Conservation (phyloP, 1,140 invertebrate genomes). For the Portunus trituberculatus region DNA sequence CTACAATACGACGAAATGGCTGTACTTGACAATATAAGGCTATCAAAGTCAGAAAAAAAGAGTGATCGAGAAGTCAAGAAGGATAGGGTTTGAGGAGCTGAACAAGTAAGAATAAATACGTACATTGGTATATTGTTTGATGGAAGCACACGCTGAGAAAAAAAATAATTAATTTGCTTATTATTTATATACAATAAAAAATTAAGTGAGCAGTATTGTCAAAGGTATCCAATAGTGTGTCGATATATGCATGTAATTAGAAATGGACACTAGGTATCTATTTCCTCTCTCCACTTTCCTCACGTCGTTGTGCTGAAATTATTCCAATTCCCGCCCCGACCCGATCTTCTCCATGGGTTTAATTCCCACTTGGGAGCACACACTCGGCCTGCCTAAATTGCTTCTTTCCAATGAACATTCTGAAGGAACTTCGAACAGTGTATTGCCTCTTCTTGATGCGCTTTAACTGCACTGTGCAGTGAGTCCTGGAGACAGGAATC, state of each 20-base stretch:
- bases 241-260: conserved; percentile 35
- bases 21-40: too few species aligned
- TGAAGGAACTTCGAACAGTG: conserved; percentile 68
- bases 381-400: conserved; percentile 68
- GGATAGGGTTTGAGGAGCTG: too few species aligned
- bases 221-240: neutral
- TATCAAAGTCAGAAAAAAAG: too few species aligned
- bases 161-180: too few species aligned
- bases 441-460: conserved; percentile 61
- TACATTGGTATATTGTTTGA: too few species aligned
- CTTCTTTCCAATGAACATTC: conserved; percentile 76
- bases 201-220: neutral
- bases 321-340: conserved; percentile 71
- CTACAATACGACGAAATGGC: too few species aligned
- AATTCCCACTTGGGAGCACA: conserved; percentile 71
- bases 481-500: conserved; percentile 41
- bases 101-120: too few species aligned
- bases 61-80: too few species aligned
- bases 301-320: conserved; percentile 49
- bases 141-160: too few species aligned
- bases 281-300: conserved; percentile 36
- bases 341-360: conserved; percentile 74
- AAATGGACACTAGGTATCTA: neutral
- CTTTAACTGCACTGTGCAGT: conserved; percentile 53
- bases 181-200: neutral